Evolutionary conservation across 2,888 invertebrate species (phyloP), one percentile per base, ranked within the genome.

Genomic region (Drosophila merina): DNA sequence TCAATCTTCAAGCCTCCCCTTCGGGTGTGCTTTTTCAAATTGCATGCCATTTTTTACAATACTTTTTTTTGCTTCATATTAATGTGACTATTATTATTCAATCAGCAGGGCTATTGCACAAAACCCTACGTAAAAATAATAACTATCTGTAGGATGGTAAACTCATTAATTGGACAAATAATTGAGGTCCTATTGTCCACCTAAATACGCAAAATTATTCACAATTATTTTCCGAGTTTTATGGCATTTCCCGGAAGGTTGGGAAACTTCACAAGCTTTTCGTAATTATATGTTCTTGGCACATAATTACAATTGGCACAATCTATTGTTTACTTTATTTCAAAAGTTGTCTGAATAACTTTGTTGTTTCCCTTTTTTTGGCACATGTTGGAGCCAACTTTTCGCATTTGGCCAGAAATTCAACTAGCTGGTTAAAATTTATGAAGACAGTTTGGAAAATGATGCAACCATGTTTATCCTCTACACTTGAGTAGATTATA

Each of bases 301-400:
- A 75, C 64, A 70, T 80, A 82, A 82, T 80, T 68, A 68, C 77
- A 80, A 80, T 83, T 77, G 75, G 52, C 72, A 51, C 81, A 73
- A 74, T 83, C 75, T 64, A 80, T 77, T 74, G 79, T 76, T 76
- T 71, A 77, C 76, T 81, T 81, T 83, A 81, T 83, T 71, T 54
- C 51, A 25, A 72, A 82, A 82, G 75, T 80, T 80, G 40, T 49
- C 42, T 33, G 31, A 38, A 26, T 47, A 38, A 57, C 36, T 50
- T 55, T 57, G 40, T 4, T 36, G 33, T 28, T 47, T 44, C 31
- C 5, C 38, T 48, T 59, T 55, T 79, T 77, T 79, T 75, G 81
- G 81, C 75, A 48, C 20, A 42, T 42, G 14, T n/a, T 28, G n/a
- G 12, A 10, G 36, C 49, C 78, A 81, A 83, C 59, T 82, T 83